Evolutionary conservation across 2,113 vertebrate genomes (phyloP), one percentile per base, ranked within the genome.

Genomic region (Talpa occidentalis): DNA sequence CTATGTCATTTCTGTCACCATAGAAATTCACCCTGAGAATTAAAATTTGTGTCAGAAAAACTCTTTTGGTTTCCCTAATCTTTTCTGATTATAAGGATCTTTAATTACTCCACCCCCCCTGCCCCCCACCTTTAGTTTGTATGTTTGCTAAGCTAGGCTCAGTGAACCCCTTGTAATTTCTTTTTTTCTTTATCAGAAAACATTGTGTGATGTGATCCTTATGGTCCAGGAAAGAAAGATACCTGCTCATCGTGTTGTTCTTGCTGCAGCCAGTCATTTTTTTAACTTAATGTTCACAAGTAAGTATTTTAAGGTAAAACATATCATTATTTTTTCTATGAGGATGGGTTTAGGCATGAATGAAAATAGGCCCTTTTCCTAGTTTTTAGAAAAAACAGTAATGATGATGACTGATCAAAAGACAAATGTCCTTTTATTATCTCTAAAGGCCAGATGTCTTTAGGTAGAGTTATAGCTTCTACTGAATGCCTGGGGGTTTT

Each of bases 231-330:
- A 99, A 69, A 99, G 99, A 96, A 99, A 99, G 96, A 99, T 99
- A 40, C 98, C 98, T 42, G 99, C 99, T 76, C 99, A 99, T 95
- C 99, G 99, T 93, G 99, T 99, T 73, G 99, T 99, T 32, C 98
- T 99, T 89, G 99, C 99, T 84, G 99, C 99, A 88, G 99, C 99
- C 76, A 99, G 99, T 97, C 99, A 99, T 95, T 99, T 99, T 98
- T 99, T 99, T 98, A 99, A 99, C 98, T 98, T 99, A 97, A 99
- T 99, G 99, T 99, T 99, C 97, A 99, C 99, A 92, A 99, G 99
- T 99, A 98, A 99, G 99, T 98, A 73, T 94, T 59, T 90, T 22
- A 87, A 91, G 12, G 7, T 72, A 85, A 96, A 92, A 60, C 15
- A 30, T 72, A 59, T 2, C 62, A 11, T 44, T 69, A 11, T 87